A percentile compares a stretch with the other conserved stretches of the same genome.
Evolutionary conservation across 2,113 vertebrate genomes (phyloP).

Genomic region (Orycteropus afer): DNA sequence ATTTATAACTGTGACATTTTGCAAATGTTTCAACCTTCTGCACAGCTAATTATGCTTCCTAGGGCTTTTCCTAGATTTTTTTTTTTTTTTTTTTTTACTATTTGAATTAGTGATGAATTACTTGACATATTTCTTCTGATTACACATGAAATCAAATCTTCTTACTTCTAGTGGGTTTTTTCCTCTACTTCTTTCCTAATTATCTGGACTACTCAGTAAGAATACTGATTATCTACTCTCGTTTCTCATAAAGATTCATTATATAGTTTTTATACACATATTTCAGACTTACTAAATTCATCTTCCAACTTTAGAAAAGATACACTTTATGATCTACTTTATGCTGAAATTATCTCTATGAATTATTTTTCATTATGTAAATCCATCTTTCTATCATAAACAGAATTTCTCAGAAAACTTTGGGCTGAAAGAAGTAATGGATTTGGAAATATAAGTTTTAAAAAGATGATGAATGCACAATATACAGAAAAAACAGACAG

Average conservation of each 20-base stretch:
- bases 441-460: conserved; percentile 47
- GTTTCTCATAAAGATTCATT: conserved; percentile 58
- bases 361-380: conserved; percentile 44
- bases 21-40: conserved; percentile 60
- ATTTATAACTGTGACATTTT: conserved; percentile 69
- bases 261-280: conserved; percentile 15
- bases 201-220: conserved; percentile 38
- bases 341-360: conserved; percentile 46
- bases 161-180: conserved; percentile 20
- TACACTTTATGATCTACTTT: background rate
- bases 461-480: conserved; percentile 12
- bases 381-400: conserved; percentile 35
- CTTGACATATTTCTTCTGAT: conserved; percentile 68
- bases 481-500: conserved; percentile 58
- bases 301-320: conserved; percentile 16
- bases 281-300: background rate
- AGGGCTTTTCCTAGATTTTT: conserved; percentile 59
- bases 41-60: conserved; percentile 66
- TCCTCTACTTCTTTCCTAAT: conserved; percentile 50
- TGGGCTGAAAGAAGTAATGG: conserved; percentile 6
- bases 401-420: conserved; percentile 54
- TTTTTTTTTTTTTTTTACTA: conserved; percentile 52
- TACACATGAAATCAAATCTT: conserved; percentile 64
- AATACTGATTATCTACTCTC: conserved; percentile 42
- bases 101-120: conserved; percentile 72